phyloP scores from a whole-genome alignment of 2,888 invertebrate species.

The Camptogramma bilineatum region DNA sequence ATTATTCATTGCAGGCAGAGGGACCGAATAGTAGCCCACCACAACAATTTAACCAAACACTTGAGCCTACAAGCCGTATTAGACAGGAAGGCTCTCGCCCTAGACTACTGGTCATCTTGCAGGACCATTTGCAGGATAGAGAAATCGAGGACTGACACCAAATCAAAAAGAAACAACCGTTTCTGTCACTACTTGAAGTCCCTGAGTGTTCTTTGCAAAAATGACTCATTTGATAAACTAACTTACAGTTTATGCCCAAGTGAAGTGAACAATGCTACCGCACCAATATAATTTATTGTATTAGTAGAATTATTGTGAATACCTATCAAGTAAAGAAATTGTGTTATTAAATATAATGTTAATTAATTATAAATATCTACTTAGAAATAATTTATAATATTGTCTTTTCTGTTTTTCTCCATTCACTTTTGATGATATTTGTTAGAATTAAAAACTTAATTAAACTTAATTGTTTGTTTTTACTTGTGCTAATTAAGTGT shows the following conservation, averaged over 20 bases:
- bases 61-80: constrained; percentile 76
- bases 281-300: constrained; percentile 34
- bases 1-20: constrained; percentile 75
- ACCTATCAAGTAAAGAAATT: constrained; percentile 14
- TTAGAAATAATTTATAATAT: constrained; percentile 19
- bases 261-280: constrained; percentile 41
- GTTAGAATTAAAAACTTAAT: constrained; percentile 37
- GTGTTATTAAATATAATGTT: constrained; percentile 15
- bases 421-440: constrained; percentile 29
- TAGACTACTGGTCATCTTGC: constrained; percentile 90
- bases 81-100: constrained; percentile 83
- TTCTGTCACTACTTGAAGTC: constrained; percentile 92
- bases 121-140: constrained; percentile 90
- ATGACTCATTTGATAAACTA: constrained; percentile 78
- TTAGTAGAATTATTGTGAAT: constrained; percentile 33
- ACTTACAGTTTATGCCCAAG: constrained; percentile 67
- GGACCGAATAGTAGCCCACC: constrained; percentile 67
- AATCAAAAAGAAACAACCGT: constrained; percentile 88
- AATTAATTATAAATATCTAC: constrained; percentile 19
- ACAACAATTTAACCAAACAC: constrained; percentile 74
- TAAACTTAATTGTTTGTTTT: constrained; percentile 22
- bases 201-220: constrained; percentile 79
- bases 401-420: constrained; percentile 24
- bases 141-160: constrained; percentile 83
- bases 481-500: constrained; percentile 20